These are phyloP conservation scores for Falco novaeseelandiae DNA, from an alignment of 2,797 vertebrate genomes.

Conservation along the genomic window DNA sequence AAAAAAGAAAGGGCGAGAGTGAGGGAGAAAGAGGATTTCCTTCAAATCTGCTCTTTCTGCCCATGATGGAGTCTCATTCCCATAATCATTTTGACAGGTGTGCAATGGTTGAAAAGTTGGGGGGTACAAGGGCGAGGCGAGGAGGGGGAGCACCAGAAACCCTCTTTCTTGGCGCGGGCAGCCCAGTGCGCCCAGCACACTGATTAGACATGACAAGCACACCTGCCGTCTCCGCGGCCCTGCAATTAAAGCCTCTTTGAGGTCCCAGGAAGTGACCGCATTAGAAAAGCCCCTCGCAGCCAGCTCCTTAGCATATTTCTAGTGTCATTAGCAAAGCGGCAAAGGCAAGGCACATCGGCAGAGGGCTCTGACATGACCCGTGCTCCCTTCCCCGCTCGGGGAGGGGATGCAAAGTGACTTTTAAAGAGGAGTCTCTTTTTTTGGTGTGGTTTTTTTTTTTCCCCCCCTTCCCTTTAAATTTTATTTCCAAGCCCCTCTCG, in stretches of 20 bases:
- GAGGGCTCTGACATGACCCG: constrained; percentile 73
- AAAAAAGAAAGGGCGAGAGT: not conserved
- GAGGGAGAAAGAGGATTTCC: constrained; percentile 57
- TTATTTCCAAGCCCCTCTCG: not conserved
- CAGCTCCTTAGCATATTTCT: constrained; percentile 75
- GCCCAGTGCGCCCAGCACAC: constrained; percentile 48
- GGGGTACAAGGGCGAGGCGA: constrained; percentile 15
- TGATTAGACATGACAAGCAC: constrained; percentile 88
- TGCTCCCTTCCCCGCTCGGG: constrained; percentile 61
- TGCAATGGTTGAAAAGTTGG: constrained; percentile 66
- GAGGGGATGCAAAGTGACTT: constrained; percentile 72
- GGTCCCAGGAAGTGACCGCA: constrained; percentile 73
- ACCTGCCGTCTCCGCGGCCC: constrained; percentile 82
- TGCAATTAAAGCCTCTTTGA: constrained; percentile 78
- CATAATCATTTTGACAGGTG: constrained; percentile 79
- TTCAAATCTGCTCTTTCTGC: constrained; percentile 49
- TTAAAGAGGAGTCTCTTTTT: constrained; percentile 59
- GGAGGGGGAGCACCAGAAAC: not conserved
- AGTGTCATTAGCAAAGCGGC: constrained; percentile 71
- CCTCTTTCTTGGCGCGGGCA: constrained; percentile 32
- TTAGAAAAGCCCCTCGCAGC: constrained; percentile 53
- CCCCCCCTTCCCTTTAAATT: not conserved
- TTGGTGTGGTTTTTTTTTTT: not conserved
- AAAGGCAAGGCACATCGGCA: constrained; percentile 61
- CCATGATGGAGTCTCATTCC: constrained; percentile 65